Conservation (phyloP, 2,888 invertebrate species). For the Cephus rjabovi region DNA sequence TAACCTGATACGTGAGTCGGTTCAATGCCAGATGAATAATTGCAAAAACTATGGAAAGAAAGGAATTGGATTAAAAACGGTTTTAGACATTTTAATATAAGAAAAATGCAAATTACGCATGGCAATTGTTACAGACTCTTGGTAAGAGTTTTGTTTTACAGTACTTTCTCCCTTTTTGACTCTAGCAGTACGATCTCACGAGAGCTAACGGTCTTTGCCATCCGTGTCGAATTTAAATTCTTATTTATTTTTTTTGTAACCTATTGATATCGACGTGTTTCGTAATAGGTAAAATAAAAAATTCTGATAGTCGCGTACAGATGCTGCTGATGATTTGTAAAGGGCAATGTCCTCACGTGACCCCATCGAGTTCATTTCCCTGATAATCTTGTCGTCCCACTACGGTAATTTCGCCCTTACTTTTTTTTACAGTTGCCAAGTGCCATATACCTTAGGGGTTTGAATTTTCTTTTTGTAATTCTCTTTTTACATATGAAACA, state of each 20-base stretch:
- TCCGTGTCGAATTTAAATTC: neutral
- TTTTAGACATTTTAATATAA: neutral
- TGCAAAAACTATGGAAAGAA: neutral
- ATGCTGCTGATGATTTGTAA: slow-evolving; percentile 34
- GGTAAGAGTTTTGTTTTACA: neutral
- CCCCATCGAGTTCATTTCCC: slow-evolving; percentile 34
- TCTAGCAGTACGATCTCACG: neutral
- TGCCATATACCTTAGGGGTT: neutral
- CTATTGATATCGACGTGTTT: neutral
- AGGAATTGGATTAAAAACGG: neutral
- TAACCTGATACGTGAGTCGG: no score
- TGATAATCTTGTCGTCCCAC: slow-evolving; percentile 9
- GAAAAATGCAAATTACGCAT: neutral
- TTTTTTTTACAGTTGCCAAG: slow-evolving; percentile 14
- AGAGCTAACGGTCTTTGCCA: neutral
- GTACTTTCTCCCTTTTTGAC: neutral
- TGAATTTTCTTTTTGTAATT: neutral
- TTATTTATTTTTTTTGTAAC: neutral
- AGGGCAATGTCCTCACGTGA: slow-evolving; percentile 51
- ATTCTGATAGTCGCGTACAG: neutral
- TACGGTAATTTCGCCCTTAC: slow-evolving; percentile 50
- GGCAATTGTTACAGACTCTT: neutral
- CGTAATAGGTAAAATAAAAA: neutral
- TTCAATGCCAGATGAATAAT: neutral
- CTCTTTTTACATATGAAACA: neutral